A percentile compares a stretch with the other conserved stretches of the same genome.
Evolutionary conservation across 2,113 vertebrate species (phyloP).

Genomic region (Psettodes erumei): DNA sequence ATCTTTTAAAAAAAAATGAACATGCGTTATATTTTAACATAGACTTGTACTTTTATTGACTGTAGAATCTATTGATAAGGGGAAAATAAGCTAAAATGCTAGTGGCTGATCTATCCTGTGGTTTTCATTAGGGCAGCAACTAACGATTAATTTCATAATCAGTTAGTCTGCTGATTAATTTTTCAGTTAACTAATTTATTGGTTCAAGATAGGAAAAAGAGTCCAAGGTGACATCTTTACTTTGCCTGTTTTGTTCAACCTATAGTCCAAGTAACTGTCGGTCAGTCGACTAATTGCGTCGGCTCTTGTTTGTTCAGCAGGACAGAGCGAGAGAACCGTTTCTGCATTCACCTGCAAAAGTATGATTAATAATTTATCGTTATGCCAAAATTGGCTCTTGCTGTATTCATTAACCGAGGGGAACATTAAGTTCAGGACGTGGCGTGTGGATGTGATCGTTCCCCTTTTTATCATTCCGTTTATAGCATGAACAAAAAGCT

Average conservation of each 20-base stretch:
- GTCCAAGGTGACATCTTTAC: background rate
- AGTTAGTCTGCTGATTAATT: background rate
- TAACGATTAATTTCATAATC: background rate
- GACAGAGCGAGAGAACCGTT: background rate
- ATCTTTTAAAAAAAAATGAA: background rate
- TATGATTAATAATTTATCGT: background rate
- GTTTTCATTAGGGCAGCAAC: too few relatives aligned
- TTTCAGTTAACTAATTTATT: background rate
- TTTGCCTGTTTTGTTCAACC: background rate
- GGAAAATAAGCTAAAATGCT: too few relatives aligned
- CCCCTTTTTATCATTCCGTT: slow-evolving; percentile 6
- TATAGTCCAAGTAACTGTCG: background rate
- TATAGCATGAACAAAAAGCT: slow-evolving; percentile 6
- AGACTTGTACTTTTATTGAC: background rate
- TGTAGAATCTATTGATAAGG: background rate
- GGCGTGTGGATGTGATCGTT: slow-evolving; percentile 26
- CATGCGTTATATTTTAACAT: slow-evolving; percentile 6
- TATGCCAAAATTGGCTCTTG: background rate
- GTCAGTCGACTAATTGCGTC: background rate
- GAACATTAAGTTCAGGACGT: background rate
- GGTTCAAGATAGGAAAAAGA: background rate
- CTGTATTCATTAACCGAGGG: background rate
- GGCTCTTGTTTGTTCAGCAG: background rate
- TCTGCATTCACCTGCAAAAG: slow-evolving; percentile 13
- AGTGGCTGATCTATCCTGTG: too few relatives aligned